Percentiles rank a stretch among this genome's conserved stretches.
Evolutionary conservation across 2,797 vertebrate species (phyloP).

Genomic region (Hoplostethus atlanticus): DNA sequence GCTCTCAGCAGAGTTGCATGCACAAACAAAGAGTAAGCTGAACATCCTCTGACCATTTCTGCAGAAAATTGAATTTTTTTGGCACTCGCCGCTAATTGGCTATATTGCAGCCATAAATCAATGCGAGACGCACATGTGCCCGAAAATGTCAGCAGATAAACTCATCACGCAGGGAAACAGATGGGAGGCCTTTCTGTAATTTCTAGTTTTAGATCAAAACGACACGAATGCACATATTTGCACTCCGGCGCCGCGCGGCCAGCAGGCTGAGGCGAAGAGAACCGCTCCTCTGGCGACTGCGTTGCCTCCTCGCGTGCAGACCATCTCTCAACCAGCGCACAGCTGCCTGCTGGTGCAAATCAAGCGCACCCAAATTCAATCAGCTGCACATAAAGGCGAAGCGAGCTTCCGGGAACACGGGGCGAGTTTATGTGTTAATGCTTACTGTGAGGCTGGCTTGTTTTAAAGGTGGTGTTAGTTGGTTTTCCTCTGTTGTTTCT

Average conservation of each 20-base stretch:
- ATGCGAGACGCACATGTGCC: constrained; percentile 76
- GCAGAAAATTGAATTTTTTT: constrained; percentile 37
- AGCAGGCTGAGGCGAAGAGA: constrained; percentile 81
- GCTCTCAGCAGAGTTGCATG: not conserved
- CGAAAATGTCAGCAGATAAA: constrained; percentile 83
- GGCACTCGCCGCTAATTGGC: constrained; percentile 70
- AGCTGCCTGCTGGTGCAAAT: constrained; percentile 68
- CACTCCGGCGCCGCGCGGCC: constrained; percentile 71
- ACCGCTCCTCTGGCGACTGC: constrained; percentile 66
- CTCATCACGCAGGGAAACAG: constrained; percentile 85
- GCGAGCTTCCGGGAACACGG: constrained; percentile 32
- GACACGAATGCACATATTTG: constrained; percentile 78
- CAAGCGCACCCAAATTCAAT: constrained; percentile 66
- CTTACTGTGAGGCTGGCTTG: constrained; percentile 7
- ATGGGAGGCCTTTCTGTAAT: constrained; percentile 87
- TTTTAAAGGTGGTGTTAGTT: not conserved
- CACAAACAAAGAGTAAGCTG: constrained; percentile 24
- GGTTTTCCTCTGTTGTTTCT: not conserved
- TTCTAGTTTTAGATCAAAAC: constrained; percentile 86
- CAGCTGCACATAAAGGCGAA: constrained; percentile 55
- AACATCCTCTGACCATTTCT: constrained; percentile 37
- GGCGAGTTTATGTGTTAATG: constrained; percentile 22
- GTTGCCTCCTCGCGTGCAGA: constrained; percentile 51
- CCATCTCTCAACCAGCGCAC: constrained; percentile 55
- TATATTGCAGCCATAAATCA: constrained; percentile 78